Conservation (phyloP, 2,113 vertebrate species). For the Datnioides undecimradiatus region DNA sequence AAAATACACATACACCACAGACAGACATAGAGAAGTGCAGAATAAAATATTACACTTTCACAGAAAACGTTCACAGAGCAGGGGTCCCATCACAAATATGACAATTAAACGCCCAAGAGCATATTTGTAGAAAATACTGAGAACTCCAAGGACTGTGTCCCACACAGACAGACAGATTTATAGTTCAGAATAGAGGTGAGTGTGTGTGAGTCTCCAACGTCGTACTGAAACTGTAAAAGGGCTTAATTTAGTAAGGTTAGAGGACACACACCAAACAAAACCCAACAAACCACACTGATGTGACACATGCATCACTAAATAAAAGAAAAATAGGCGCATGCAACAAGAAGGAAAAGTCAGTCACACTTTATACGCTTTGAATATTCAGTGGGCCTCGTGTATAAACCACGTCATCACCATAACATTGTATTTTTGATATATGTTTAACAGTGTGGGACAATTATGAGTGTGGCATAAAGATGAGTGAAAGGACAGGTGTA, state of each 20-base stretch:
- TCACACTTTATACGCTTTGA: not conserved
- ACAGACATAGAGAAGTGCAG: too few species aligned
- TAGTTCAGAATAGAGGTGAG: conserved; percentile 1
- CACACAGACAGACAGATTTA: not conserved
- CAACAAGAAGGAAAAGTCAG: not conserved
- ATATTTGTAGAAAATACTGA: conserved; percentile 18
- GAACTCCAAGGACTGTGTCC: not conserved
- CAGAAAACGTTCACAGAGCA: not conserved
- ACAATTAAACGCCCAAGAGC: not conserved
- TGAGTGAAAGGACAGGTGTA: conserved; percentile 7
- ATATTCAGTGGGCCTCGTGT: not conserved
- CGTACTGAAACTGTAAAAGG: conserved; percentile 8
- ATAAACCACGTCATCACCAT: conserved; percentile 9
- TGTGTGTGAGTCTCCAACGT: not conserved
- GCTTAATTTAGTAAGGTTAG: conserved; percentile 8
- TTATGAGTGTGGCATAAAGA: not conserved
- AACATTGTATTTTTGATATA: conserved; percentile 1
- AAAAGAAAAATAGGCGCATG: not conserved
- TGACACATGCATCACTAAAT: not conserved
- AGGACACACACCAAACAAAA: not conserved
- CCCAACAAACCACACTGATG: not conserved
- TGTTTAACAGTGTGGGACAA: not conserved
- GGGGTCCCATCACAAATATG: conserved; percentile 1
- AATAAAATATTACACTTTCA: conserved; percentile 8
- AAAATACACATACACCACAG: too few species aligned